Base-by-base conservation (phyloP, 2,113 vertebrate species). In the Bos taurus region DNA sequence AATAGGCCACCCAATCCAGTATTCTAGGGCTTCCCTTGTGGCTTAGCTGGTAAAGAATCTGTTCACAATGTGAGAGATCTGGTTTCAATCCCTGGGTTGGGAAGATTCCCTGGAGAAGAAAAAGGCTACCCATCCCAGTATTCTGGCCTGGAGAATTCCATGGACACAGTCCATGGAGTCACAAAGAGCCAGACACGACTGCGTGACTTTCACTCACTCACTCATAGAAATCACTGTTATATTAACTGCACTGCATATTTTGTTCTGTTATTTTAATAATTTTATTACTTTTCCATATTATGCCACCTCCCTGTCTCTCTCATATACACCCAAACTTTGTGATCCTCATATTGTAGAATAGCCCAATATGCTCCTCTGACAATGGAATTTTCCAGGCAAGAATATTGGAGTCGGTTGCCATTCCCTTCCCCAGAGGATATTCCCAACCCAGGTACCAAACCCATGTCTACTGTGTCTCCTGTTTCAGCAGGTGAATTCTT, bases 61-160 rank as follows among this genome's bases (percentile, higher is more conserved):
- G 7, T 7, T n/a, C 0, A 0, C 30, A n/a, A 17, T 64, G 7
- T n/a, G 62, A 15, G 7, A 64, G 30, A n/a, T 8, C 3, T 64
- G 30, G 30, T 16, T 64, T n/a, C 62, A 64, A 8, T 64, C 30
- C 30, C 62, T n/a, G 30, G 16, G 62, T 64, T 64, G 62, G 62
- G 15, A 64, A 17, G 15, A 64, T 64, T 7, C 62, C 30, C 15
- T 64, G 15, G 15, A 64, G 30, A 64, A 64, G 7, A 33, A 17
- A 64, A 64, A 64, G 62, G 62, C 62, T 64, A 64, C 15, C 62
- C 30, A 64, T 15, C 15, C 62, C 30, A 64, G 7, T 64, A 8
- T 64, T 64, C 15, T 64, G 30, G 30, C 60, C 60, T 64, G 30
- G 60, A 64, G 30, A 64, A 64, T 33, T 33, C 30, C 30, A 64